Percentiles rank a stretch among this genome's conserved stretches.
These are phyloP conservation scores for Oreocharis arfaki DNA, from an alignment of 2,113 vertebrate genomes.

Conservation along the genomic window DNA sequence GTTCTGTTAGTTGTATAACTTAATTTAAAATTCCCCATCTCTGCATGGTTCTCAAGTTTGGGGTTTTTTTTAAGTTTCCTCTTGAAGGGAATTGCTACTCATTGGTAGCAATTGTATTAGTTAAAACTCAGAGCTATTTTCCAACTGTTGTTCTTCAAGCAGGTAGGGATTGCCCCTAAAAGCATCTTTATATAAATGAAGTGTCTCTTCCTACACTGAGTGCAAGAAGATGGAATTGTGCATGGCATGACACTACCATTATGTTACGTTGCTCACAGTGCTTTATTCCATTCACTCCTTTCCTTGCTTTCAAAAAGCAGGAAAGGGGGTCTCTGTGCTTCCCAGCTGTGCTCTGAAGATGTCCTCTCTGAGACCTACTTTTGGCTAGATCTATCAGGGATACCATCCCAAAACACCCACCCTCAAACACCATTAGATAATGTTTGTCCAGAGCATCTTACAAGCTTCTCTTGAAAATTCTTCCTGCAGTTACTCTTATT, in stretches of 20 bases:
- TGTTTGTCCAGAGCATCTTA: background rate
- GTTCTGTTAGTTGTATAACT: background rate
- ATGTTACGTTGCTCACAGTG: background rate
- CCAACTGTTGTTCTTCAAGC: background rate
- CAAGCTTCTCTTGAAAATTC: background rate
- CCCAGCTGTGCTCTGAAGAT: background rate
- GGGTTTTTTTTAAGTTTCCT: background rate
- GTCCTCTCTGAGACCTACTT: background rate
- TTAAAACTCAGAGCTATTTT: background rate
- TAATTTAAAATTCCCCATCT: slow-evolving; percentile 6
- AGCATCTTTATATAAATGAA: background rate
- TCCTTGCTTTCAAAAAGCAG: background rate
- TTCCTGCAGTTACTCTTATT: background rate
- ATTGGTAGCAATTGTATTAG: background rate
- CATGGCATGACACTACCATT: background rate
- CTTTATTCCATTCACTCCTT: background rate
- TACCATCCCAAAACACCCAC: background rate
- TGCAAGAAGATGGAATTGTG: background rate
- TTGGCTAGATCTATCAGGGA: background rate
- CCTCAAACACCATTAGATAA: background rate
- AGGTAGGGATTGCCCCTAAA: background rate
- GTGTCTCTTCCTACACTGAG: background rate
- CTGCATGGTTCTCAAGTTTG: background rate
- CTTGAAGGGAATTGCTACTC: background rate
- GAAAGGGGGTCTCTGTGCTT: background rate